Percentiles rank a stretch among this genome's conserved stretches.
These are phyloP conservation scores for Lacerta bilineata DNA, from an alignment of 2,797 vertebrate species.

Conservation along the genomic window DNA sequence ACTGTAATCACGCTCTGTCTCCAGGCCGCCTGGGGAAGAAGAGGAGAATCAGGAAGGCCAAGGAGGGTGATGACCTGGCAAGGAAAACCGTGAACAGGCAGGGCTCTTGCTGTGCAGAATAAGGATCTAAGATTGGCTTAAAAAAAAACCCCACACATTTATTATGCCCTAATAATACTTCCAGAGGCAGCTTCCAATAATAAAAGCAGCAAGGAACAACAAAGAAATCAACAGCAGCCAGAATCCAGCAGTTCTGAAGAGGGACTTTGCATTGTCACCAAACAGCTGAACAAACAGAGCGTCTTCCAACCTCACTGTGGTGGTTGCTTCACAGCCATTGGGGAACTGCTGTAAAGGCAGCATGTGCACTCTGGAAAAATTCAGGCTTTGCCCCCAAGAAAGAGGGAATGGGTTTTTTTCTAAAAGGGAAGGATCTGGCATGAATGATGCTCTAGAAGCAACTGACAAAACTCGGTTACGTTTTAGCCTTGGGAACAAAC, in stretches of 20 bases:
- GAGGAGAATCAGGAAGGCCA: neutral
- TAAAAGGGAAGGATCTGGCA: neutral
- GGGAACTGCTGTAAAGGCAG: neutral
- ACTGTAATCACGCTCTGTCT: slow-evolving; percentile 88
- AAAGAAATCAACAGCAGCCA: neutral
- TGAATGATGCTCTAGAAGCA: neutral
- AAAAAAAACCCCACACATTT: too few species aligned
- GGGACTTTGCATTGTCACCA: neutral
- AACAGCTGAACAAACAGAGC: neutral
- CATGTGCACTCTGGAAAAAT: neutral
- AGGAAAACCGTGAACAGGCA: too few species aligned
- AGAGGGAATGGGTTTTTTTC: neutral
- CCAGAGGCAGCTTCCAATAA: neutral
- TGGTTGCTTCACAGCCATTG: neutral
- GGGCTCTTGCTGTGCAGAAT: neutral
- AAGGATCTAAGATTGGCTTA: neutral
- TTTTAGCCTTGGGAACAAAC: neutral
- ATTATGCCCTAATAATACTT: too few species aligned
- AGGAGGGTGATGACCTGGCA: neutral
- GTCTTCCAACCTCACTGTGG: neutral
- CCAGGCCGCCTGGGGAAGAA: slow-evolving; percentile 84
- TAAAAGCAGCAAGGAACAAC: too few species aligned
- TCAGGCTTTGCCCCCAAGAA: neutral
- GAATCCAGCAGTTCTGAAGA: neutral
- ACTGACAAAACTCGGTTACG: too few species aligned